These are phyloP conservation scores for Subanguina moxae DNA, from an alignment of 1,140 invertebrate species.

Conservation along the genomic window DNA sequence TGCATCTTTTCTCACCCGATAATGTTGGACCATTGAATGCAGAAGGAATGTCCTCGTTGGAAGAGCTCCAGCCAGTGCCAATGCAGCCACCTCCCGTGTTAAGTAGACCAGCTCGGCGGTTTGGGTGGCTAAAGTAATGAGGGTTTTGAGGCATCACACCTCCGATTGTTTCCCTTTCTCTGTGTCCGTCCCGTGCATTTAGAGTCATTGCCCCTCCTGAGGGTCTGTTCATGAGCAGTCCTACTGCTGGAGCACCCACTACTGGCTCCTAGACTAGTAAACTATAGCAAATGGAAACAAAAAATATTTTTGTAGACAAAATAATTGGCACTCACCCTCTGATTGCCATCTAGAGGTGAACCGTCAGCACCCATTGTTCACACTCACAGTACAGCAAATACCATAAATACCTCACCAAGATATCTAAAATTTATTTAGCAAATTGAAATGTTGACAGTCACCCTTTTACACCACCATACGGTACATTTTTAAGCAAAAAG, in stretches of 20 bases:
- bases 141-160: not conserved
- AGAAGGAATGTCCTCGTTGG: not conserved
- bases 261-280: not conserved
- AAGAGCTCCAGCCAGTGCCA: not conserved
- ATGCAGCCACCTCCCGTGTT: not conserved
- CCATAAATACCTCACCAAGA: too few species aligned
- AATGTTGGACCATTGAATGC: too few species aligned
- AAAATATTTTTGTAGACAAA: too few species aligned
- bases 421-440: too few species aligned
- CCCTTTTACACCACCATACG: too few species aligned
- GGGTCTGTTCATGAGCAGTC: not conserved
- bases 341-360: not conserved
- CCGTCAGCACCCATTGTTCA: not conserved
- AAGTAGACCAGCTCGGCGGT: not conserved
- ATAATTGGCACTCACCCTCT: too few species aligned
- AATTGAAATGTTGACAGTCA: too few species aligned
- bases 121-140: not conserved
- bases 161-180: not conserved
- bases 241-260: not conserved
- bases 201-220: not conserved
- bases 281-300: too few species aligned
- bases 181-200: too few species aligned
- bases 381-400: too few species aligned
- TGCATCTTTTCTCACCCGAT: too few species aligned
- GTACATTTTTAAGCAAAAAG: too few species aligned